Base-by-base conservation (phyloP, 1,140 invertebrate genomes). In the Pogonognathellus flavescens region DNA sequence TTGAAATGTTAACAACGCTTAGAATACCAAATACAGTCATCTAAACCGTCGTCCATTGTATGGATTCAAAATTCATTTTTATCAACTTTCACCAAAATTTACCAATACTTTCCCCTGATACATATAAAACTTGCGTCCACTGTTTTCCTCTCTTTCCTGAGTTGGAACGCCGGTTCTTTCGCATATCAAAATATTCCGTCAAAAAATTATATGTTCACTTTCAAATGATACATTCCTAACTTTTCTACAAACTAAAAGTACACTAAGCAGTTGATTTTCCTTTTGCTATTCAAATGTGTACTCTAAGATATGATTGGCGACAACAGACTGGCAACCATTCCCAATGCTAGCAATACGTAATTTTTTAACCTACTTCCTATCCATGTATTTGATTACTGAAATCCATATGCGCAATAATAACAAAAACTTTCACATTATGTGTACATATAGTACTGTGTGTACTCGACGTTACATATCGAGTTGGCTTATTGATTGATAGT, bases 331-430 rank as follows among this genome's bases (percentile, higher is more conserved):
- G 62, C 62, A 66, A 66, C 8, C 62, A 66, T 66, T 66, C 62
- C 22, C 62, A 25, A 25, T 66, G 62, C 62, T 66, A 66, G 62
- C 25, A 66, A 66, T 66, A 66, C 62, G 62, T 66, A 66, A 20
- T 66, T 66, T 66, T 66, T 25, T 66, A 66, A 66, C 62, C 62
- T 66, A 66, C 62, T 31, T 66, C 62, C 62, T 66, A 66, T 66
- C 22, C 25, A 66, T 25, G 20, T 66, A 25, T 14, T 66, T 31
- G 20, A 66, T 66, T 66, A 66, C 62, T 66, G 22, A 66, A 66
- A 25, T 66, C 62, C 62, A 25, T 20, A 66, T 25, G 62, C 62
- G 62, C 62, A 66, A 25, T 25, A 66, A 66, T 66, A 66, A 41
- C 31, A 41, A 66, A 66, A 25, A 66, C 9, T 14, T 31, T 41